These are phyloP conservation scores for Girardinichthys multiradiatus DNA, from an alignment of 2,113 vertebrate genomes.

Conservation along the genomic window DNA sequence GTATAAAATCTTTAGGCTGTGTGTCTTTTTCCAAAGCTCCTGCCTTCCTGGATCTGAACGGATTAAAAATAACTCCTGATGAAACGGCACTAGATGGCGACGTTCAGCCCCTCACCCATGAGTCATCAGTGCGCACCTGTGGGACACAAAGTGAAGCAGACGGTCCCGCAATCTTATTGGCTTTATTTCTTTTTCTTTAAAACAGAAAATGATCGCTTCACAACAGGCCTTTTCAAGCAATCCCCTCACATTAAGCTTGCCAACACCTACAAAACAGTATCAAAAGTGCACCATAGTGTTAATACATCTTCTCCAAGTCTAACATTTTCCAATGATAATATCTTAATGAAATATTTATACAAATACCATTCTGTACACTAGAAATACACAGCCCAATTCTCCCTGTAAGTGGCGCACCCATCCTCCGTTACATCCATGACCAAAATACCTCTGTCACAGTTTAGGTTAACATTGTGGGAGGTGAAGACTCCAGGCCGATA, in stretches of 20 bases:
- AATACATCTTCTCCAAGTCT: constrained; percentile 82
- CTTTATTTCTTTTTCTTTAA: constrained; percentile 87
- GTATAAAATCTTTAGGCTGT: background rate
- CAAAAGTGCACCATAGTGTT: constrained; percentile 90
- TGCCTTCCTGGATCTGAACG: constrained; percentile 27
- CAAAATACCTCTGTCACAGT: constrained; percentile 41
- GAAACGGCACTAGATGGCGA: constrained; percentile 54
- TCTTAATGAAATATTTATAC: constrained; percentile 85
- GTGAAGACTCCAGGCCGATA: constrained; percentile 61
- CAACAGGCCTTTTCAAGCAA: constrained; percentile 85
- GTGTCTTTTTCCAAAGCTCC: too few relatives aligned
- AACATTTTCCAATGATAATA: constrained; percentile 79
- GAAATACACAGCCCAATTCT: constrained; percentile 80
- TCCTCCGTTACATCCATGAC: constrained; percentile 51
- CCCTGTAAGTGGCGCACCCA: constrained; percentile 32
- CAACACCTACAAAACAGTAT: constrained; percentile 90
- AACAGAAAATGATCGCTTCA: constrained; percentile 87
- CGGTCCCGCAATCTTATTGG: constrained; percentile 64
- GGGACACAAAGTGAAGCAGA: constrained; percentile 34
- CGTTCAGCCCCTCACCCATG: constrained; percentile 50
- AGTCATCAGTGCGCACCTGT: constrained; percentile 74
- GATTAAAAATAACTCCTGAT: constrained; percentile 61
- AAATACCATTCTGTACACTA: constrained; percentile 91
- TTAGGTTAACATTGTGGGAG: constrained; percentile 56
- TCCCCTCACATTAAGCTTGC: constrained; percentile 84